These are phyloP conservation scores for Pseudococcus jackbeardsleyi DNA, from an alignment of 2,888 invertebrate genomes.

Conservation along the genomic window DNA sequence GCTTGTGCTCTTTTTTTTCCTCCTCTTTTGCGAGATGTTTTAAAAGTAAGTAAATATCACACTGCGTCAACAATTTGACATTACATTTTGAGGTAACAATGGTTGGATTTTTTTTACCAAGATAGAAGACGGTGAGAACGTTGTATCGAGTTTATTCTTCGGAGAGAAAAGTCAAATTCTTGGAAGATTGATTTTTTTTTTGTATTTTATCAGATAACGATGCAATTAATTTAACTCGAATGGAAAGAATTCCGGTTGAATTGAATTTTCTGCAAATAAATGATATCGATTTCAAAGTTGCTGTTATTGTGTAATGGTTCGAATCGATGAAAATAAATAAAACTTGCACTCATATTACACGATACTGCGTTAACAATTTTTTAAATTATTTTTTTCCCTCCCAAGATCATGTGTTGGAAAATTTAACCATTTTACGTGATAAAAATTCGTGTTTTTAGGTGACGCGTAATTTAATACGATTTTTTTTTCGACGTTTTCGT, in stretches of 20 bases:
- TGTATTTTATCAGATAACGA: slow-evolving; percentile 34
- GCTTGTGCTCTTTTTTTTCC: background rate
- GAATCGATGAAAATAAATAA: slow-evolving; percentile 45
- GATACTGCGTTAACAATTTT: slow-evolving; percentile 1
- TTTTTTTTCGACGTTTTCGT: background rate
- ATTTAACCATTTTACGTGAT: slow-evolving; percentile 11
- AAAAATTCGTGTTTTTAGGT: slow-evolving; percentile 8
- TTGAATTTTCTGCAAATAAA: slow-evolving; percentile 56
- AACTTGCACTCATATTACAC: slow-evolving; percentile 4
- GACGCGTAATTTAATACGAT: background rate
- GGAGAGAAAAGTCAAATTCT: slow-evolving; percentile 15
- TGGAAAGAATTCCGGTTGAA: slow-evolving; percentile 43
- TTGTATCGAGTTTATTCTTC: slow-evolving; percentile 24
- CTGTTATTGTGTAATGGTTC: slow-evolving; percentile 43
- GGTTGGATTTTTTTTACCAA: background rate
- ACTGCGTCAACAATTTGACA: slow-evolving; percentile 45
- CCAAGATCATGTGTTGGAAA: slow-evolving; percentile 11
- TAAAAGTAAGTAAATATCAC: slow-evolving; percentile 18
- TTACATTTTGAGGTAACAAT: slow-evolving; percentile 9
- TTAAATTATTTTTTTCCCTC: background rate
- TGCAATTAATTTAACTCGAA: slow-evolving; percentile 53
- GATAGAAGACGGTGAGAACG: background rate
- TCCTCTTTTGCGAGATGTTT: background rate
- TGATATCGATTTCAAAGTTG: slow-evolving; percentile 41
- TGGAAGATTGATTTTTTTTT: slow-evolving; percentile 45